Base-by-base conservation (phyloP, 2,888 invertebrate genomes). In the Aproaerema taeniolella region DNA sequence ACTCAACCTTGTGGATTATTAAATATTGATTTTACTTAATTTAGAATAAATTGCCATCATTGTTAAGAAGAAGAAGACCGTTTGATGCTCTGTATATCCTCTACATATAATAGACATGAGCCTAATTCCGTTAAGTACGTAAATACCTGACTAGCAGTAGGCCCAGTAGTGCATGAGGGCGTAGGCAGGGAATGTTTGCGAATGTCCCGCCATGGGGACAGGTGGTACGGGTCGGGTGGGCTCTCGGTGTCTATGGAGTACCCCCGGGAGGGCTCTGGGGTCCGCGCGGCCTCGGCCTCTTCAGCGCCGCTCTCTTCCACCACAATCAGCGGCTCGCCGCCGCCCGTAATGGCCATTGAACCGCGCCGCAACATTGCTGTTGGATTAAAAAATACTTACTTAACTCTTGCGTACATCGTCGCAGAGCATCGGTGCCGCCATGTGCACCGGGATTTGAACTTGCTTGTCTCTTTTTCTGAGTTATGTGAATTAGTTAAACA, bases 81-180 rank as follows among this genome's bases (percentile, higher is more conserved):
- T n/a, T n/a, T n/a, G n/a, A n/a, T n/a, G n/a, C n/a, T n/a, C n/a
- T n/a, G n/a, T n/a, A n/a, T n/a, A n/a, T n/a, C n/a, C n/a, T n/a
- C n/a, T n/a, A n/a, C n/a, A n/a, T n/a, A n/a, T n/a, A n/a, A n/a
- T n/a, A n/a, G n/a, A n/a, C n/a, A n/a, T n/a, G n/a, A n/a, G n/a
- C n/a, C n/a, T n/a, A n/a, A n/a, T n/a, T n/a, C n/a, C n/a, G n/a
- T n/a, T n/a, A n/a, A n/a, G n/a, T n/a, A n/a, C n/a, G n/a, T n/a
- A n/a, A n/a, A n/a, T 43, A 95, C 95, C 89, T 95, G 95, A 53
- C 94, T 94, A 28, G 95, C 95, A 30, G 95, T 95, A 42, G 95
- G 95, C 35, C 95, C 95, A 41, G 93, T 91, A 15, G 93, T 93
- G 58, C 95, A 95, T 53, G 93, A 92, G 1, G 95, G 95, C 0